Evolutionary conservation across 2,113 vertebrate species (phyloP).

Genomic region (Pholis gunnellus): DNA sequence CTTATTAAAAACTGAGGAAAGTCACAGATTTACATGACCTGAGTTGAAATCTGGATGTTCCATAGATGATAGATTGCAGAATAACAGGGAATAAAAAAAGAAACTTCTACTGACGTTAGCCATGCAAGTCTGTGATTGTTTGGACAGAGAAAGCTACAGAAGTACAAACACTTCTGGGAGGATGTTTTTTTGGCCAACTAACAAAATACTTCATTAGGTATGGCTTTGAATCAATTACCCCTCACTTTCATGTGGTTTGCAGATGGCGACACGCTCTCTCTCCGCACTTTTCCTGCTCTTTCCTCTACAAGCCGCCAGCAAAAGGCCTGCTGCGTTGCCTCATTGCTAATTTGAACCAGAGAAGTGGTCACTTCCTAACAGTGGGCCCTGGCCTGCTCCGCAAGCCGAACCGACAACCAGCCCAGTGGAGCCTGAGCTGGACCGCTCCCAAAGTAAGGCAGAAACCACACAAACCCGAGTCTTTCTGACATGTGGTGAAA

Average conservation of each 20-base stretch:
- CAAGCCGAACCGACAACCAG: slow-evolving; percentile 55
- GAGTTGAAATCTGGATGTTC: slow-evolving; percentile 32
- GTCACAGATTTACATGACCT: slow-evolving; percentile 49
- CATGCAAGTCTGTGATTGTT: slow-evolving; percentile 52
- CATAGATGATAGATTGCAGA: slow-evolving; percentile 43
- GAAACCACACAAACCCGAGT: slow-evolving; percentile 64
- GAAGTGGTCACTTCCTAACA: slow-evolving; percentile 71
- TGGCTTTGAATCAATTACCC: slow-evolving; percentile 76
- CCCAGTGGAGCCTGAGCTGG: slow-evolving; percentile 52
- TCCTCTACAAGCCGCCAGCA: slow-evolving; percentile 60
- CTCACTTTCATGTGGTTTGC: slow-evolving; percentile 80
- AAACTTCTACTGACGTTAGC: slow-evolving; percentile 38
- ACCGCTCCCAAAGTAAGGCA: slow-evolving; percentile 61
- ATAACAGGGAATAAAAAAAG: slow-evolving; percentile 40
- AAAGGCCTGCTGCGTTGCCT: slow-evolving; percentile 76
- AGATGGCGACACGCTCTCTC: slow-evolving; percentile 71
- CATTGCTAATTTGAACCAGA: slow-evolving; percentile 86
- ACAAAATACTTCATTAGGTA: slow-evolving; percentile 76
- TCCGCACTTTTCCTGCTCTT: slow-evolving; percentile 55
- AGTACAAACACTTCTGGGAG: slow-evolving; percentile 63
- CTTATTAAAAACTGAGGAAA: slow-evolving; percentile 10
- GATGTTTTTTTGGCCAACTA: slow-evolving; percentile 72
- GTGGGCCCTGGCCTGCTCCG: slow-evolving; percentile 52
- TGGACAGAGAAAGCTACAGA: slow-evolving; percentile 57
- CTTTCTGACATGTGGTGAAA: slow-evolving; percentile 73